phyloP scores from a whole-genome alignment of 1,140 invertebrate genomes.

The Hypothenemus hampei region DNA sequence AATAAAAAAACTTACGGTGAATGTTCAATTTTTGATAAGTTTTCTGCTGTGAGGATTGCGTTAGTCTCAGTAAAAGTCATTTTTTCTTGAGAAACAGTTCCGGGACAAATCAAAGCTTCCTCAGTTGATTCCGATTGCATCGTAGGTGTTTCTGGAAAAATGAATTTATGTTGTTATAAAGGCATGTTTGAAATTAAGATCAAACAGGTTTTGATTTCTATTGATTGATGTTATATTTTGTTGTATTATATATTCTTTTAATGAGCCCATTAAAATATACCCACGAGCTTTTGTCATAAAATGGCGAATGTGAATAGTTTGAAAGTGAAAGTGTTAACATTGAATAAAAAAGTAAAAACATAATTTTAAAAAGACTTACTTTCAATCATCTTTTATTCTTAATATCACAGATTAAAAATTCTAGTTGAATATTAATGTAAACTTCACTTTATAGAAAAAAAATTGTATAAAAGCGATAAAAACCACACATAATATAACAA shows the following conservation, averaged over 20 bases:
- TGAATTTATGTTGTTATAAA: too few species aligned
- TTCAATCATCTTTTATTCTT: conserved; percentile 15
- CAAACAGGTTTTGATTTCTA: too few species aligned
- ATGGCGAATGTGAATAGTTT: too few species aligned
- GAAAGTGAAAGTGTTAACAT: too few species aligned
- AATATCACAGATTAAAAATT: conserved; percentile 11
- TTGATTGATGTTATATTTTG: too few species aligned
- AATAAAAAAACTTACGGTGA: conserved; percentile 11
- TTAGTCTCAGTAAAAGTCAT: conserved; percentile 16
- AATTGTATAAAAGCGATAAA: not conserved
- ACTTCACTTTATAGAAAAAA: not conserved
- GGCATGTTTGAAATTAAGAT: too few species aligned
- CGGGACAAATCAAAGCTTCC: conserved; percentile 4
- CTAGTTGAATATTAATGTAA: conserved; percentile 2
- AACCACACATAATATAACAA: not conserved
- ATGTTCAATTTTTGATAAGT: conserved; percentile 4
- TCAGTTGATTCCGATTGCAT: conserved; percentile 26
- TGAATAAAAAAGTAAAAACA: too few species aligned
- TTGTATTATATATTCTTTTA: too few species aligned
- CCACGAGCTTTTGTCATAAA: too few species aligned
- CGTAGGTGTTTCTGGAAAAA: conserved; percentile 16
- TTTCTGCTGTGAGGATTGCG: conserved; percentile 2
- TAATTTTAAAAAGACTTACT: conserved; percentile 8
- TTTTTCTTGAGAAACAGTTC: conserved; percentile 8
- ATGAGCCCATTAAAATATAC: too few species aligned